Percentiles rank a stretch among this genome's conserved stretches.
Conservation (phyloP, 2,797 vertebrate species). For the Takifugu ocellatus region DNA sequence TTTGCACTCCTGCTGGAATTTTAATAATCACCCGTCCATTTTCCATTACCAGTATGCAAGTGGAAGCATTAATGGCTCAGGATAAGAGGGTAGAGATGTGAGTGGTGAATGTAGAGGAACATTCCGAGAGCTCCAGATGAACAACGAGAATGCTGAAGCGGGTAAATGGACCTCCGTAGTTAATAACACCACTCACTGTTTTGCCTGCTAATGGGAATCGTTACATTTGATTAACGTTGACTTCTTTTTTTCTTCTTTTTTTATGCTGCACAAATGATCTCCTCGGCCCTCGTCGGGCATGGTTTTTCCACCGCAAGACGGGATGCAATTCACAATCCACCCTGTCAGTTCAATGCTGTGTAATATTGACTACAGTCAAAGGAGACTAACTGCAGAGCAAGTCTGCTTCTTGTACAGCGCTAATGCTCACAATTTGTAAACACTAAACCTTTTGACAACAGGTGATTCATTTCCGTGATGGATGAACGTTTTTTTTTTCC, state of each 20-base stretch:
- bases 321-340: slow-evolving; percentile 31
- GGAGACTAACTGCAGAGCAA: slow-evolving; percentile 26
- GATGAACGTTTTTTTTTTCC: slow-evolving; percentile 23
- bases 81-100: slow-evolving; percentile 21
- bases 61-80: slow-evolving; percentile 43
- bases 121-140: slow-evolving; percentile 35
- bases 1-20: slow-evolving; percentile 17
- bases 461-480: slow-evolving; percentile 23
- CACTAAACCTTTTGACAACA: slow-evolving; percentile 22
- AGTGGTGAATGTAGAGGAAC: slow-evolving; percentile 11
- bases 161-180: slow-evolving; percentile 32
- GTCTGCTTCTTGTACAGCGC: slow-evolving; percentile 24
- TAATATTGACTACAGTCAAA: slow-evolving; percentile 33
- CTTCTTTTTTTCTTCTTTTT: background rate
- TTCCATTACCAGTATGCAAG: slow-evolving; percentile 17
- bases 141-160: slow-evolving; percentile 14
- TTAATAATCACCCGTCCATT: slow-evolving; percentile 44
- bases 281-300: slow-evolving; percentile 8
- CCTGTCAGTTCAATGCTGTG: slow-evolving; percentile 25
- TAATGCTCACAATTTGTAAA: slow-evolving; percentile 41
- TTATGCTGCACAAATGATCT: slow-evolving; percentile 27
- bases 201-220: slow-evolving; percentile 37
- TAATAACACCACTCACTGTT: slow-evolving; percentile 36
- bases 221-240: background rate
- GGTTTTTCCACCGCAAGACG: slow-evolving; percentile 9